Evolutionary conservation across 2,888 invertebrate genomes (phyloP).

Genomic region (Chromoteleia sp.): DNA sequence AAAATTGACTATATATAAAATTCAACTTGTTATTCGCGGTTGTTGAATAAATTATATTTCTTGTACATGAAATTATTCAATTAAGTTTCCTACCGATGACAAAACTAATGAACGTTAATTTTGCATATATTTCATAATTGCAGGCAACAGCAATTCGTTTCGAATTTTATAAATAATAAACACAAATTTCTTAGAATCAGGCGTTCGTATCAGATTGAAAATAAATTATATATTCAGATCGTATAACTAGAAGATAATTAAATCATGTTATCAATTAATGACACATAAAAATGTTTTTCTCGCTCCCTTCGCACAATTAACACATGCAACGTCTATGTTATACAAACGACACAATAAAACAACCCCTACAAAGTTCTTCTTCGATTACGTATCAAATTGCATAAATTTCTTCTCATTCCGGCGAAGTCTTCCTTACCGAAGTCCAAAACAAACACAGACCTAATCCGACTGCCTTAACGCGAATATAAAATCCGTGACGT

Average conservation of each 20-base stretch:
- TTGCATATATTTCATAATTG: neutral
- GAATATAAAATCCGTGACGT: slow-evolving; percentile 30
- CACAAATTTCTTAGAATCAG: neutral
- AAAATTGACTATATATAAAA: no score
- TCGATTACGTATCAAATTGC: slow-evolving; percentile 21
- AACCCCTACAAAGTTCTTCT: neutral
- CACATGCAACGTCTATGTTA: neutral
- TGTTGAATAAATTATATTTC: no score
- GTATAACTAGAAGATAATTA: slow-evolving; percentile 1
- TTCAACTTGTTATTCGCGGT: no score
- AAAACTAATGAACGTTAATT: neutral
- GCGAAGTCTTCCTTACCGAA: slow-evolving; percentile 14
- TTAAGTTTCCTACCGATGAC: no score
- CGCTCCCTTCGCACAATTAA: slow-evolving; percentile 16
- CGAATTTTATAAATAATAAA: neutral
- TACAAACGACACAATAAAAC: neutral
- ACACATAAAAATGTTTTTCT: slow-evolving; percentile 14
- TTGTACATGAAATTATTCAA: no score
- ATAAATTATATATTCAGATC: slow-evolving; percentile 11
- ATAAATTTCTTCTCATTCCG: slow-evolving; percentile 22
- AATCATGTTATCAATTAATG: slow-evolving; percentile 5
- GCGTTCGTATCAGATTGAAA: neutral
- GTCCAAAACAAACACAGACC: slow-evolving; percentile 13
- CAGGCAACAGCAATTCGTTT: no score
- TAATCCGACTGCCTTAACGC: slow-evolving; percentile 15